A percentile compares a stretch with the other conserved stretches of the same genome.
These are phyloP conservation scores for Candidula unifasciata DNA, from an alignment of 2,888 invertebrate genomes.

Conservation along the genomic window DNA sequence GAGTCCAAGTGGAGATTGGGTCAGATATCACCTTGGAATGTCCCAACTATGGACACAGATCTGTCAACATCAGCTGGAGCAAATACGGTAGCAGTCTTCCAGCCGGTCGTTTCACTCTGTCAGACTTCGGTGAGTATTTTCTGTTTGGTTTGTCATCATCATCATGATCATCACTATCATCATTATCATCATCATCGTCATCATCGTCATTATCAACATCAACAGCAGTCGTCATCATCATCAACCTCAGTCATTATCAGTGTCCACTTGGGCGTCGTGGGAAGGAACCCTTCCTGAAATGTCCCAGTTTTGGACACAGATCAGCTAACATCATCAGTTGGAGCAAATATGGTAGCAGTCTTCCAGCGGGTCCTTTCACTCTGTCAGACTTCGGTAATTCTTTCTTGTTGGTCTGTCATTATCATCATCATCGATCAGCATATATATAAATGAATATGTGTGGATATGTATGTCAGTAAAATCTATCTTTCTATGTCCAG, in stretches of 20 bases:
- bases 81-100: conserved; percentile 50
- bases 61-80: conserved; percentile 45
- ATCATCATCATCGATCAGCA: no score
- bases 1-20: conserved; percentile 46
- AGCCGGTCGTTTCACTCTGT: conserved; percentile 7
- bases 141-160: neutral
- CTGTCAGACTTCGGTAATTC: conserved; percentile 39
- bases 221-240: no score
- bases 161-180: neutral
- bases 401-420: neutral
- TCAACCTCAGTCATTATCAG: no score
- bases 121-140: conserved; percentile 38
- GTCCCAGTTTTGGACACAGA: conserved; percentile 49
- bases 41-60: conserved; percentile 46
- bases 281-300: no score
- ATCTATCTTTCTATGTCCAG: no score
- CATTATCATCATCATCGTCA: no score
- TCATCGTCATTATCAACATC: no score
- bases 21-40: conserved; percentile 51
- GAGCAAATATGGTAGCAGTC: conserved; percentile 47
- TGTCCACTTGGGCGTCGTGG: no score
- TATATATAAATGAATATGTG: no score
- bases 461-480: no score
- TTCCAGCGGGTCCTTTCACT: conserved; percentile 38
- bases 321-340: conserved; percentile 43